A percentile compares a stretch with the other conserved stretches of the same genome.
Evolutionary conservation across 2,113 vertebrate species (phyloP).

Genomic region (Catagonus wagneri): DNA sequence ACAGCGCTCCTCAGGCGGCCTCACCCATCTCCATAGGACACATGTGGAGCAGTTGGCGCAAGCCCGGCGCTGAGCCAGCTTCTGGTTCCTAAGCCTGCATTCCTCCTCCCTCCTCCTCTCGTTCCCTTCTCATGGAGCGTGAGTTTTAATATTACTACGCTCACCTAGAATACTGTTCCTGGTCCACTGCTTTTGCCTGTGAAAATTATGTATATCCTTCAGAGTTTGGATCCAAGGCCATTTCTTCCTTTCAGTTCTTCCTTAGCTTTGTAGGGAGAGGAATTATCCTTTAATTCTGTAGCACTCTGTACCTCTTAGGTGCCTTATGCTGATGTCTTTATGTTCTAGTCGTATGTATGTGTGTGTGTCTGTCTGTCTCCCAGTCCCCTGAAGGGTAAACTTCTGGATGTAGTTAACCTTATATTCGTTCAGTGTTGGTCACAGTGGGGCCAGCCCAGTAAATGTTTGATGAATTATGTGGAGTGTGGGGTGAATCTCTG

Average conservation of each 20-base stretch:
- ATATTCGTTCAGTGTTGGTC: background rate
- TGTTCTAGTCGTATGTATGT: background rate
- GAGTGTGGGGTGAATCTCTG: background rate
- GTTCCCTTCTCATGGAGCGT: background rate
- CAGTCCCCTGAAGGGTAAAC: background rate
- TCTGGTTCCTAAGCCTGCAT: background rate
- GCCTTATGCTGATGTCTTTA: background rate
- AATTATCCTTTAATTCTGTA: background rate
- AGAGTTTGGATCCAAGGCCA: constrained; percentile 23
- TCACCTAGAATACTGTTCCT: background rate
- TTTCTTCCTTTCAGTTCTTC: constrained; percentile 42
- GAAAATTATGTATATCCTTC: background rate
- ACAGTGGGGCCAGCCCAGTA: background rate
- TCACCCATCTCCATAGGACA: background rate
- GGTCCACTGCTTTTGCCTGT: background rate
- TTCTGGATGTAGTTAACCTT: background rate
- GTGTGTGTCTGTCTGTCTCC: background rate
- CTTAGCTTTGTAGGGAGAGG: background rate
- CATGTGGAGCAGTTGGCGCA: background rate
- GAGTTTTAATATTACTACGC: background rate
- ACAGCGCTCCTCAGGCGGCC: background rate
- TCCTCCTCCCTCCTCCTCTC: background rate
- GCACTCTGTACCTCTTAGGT: background rate
- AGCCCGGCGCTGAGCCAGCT: background rate
- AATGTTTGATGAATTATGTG: background rate